These are phyloP conservation scores for Listronotus bonariensis DNA, from an alignment of 1,140 invertebrate genomes.

Conservation along the genomic window DNA sequence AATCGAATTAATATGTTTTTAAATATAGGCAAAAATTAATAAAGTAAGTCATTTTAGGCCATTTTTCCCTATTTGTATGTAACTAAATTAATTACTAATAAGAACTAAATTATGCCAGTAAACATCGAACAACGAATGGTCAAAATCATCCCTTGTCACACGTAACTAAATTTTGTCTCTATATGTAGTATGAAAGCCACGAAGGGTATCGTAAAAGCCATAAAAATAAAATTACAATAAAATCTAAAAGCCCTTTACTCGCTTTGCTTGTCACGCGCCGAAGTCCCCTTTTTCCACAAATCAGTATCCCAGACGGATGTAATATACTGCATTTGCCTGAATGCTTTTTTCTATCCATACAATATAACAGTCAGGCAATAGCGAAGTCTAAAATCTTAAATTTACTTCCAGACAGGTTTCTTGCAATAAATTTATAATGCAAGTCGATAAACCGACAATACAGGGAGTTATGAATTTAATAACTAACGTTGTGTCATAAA, in stretches of 20 bases:
- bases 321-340: constrained; percentile 28
- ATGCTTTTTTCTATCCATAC: constrained; percentile 13
- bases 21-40: too few relatives aligned
- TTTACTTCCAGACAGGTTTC: constrained; percentile 8
- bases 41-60: too few relatives aligned
- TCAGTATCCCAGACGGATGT: constrained; percentile 32
- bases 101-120: too few relatives aligned
- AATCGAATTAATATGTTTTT: too few relatives aligned
- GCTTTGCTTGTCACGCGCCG: constrained; percentile 25
- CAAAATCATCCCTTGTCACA: constrained; percentile 13
- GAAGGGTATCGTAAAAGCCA: constrained; percentile 21
- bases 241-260: constrained; percentile 35
- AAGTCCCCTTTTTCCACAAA: constrained; percentile 30
- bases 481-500: too few relatives aligned
- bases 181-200: constrained; percentile 2
- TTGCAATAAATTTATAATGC: constrained; percentile 6
- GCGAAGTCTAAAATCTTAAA: not conserved
- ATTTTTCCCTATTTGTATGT: too few relatives aligned
- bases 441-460: not conserved
- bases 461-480: too few relatives aligned
- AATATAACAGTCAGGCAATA: constrained; percentile 16
- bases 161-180: constrained; percentile 9
- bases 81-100: too few relatives aligned
- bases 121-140: not conserved
- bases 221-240: constrained; percentile 38